Evolutionary conservation across 2,113 vertebrate species (phyloP).

Genomic region (Ptilorrhoa leucosticta): DNA sequence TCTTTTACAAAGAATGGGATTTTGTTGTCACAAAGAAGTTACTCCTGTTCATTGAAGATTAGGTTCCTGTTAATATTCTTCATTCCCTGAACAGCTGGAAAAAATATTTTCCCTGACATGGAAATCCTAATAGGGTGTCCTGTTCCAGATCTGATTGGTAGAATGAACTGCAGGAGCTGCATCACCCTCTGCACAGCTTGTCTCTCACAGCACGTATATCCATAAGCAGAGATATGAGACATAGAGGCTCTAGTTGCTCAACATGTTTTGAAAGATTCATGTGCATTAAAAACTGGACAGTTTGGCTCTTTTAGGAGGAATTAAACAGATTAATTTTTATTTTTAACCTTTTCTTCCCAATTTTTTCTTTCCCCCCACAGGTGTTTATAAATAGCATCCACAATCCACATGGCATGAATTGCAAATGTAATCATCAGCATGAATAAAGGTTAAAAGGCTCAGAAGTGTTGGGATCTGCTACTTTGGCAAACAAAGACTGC

Average conservation of each 20-base stretch:
- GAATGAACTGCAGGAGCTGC: background rate
- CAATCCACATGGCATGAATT: conserved; percentile 1
- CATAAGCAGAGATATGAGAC: background rate
- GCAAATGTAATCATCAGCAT: conserved; percentile 43
- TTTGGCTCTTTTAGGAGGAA: background rate
- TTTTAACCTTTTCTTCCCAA: background rate
- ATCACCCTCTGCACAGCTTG: background rate
- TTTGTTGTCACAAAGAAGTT: background rate
- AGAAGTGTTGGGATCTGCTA: background rate
- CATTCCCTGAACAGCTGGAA: background rate
- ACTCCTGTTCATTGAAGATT: background rate
- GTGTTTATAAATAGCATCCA: conserved; percentile 2
- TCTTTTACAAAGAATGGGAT: background rate
- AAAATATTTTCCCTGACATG: background rate
- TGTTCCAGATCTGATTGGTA: background rate
- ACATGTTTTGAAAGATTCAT: background rate
- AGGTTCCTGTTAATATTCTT: background rate
- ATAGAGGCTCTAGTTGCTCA: background rate
- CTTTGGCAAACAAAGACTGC: conserved; percentile 10
- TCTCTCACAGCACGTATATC: background rate
- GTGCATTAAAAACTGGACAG: background rate
- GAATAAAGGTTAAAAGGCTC: background rate
- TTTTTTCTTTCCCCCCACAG: background rate
- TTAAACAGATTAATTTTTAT: background rate
- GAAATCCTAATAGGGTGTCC: background rate